Conservation (phyloP, 1,140 invertebrate species). For the Drosophila burlai region DNA sequence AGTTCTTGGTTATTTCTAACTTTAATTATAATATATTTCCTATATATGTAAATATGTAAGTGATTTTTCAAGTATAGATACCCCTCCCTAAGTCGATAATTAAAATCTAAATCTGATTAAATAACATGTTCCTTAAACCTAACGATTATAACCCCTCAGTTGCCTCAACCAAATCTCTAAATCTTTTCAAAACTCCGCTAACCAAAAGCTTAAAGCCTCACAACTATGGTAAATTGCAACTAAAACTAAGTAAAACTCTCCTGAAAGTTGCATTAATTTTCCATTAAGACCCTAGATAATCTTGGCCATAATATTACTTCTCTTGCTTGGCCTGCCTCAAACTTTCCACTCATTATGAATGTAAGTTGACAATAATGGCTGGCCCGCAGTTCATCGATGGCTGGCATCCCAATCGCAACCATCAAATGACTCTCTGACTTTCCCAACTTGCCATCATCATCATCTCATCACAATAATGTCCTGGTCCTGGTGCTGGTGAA, state of each 20-base stretch:
- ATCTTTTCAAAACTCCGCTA: not conserved
- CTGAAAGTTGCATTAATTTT: constrained; percentile 31
- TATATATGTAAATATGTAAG: no score
- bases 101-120: no score
- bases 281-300: constrained; percentile 25
- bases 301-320: constrained; percentile 20
- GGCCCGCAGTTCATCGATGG: constrained; percentile 59
- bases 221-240: not conserved
- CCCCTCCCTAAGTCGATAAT: no score
- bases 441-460: constrained; percentile 29
- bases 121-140: no score
- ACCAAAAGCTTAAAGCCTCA: not conserved
- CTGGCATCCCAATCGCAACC: constrained; percentile 50
- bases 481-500: constrained; percentile 21
- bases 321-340: constrained; percentile 15
- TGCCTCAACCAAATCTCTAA: not conserved
- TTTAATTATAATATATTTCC: not conserved
- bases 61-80: no score
- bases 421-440: constrained; percentile 43
- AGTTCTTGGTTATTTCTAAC: not conserved
- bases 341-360: constrained; percentile 77
- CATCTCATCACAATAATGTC: constrained; percentile 66
- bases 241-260: not conserved
- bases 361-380: constrained; percentile 47
- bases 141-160: no score